These are phyloP conservation scores for Epistrophe eligans DNA, from an alignment of 2,888 invertebrate genomes.

Conservation along the genomic window DNA sequence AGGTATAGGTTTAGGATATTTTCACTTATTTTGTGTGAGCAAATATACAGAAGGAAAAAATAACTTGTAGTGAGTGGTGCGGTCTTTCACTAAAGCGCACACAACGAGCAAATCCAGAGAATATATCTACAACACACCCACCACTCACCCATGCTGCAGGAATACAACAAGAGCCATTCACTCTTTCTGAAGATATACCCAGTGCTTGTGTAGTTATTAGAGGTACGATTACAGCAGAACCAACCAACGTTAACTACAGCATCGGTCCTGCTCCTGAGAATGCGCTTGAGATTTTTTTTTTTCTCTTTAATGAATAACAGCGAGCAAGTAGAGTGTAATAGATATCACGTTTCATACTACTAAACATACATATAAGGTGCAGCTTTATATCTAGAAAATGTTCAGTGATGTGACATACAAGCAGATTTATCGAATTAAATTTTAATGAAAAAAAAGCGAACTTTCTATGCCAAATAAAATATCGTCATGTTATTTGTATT, in stretches of 20 bases:
- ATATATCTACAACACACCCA: too few species aligned
- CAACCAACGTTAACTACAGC: background rate
- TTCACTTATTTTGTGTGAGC: constrained; percentile 13
- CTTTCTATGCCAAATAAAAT: background rate
- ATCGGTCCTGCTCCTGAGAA: constrained; percentile 4
- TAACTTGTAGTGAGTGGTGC: background rate
- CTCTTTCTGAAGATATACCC: background rate
- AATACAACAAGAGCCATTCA: constrained; percentile 19
- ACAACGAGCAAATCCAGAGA: background rate
- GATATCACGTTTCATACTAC: background rate
- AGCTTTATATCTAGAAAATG: too few species aligned
- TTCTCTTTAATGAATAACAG: constrained; percentile 8
- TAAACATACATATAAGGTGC: too few species aligned
- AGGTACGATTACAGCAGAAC: background rate
- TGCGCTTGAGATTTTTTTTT: background rate
- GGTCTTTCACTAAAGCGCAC: constrained; percentile 14
- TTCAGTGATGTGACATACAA: background rate
- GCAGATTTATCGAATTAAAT: background rate
- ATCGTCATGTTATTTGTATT: background rate
- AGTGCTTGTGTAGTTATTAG: background rate
- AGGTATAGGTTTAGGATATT: constrained; percentile 1
- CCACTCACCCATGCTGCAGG: background rate
- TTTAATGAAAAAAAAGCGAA: background rate
- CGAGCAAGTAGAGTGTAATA: background rate
- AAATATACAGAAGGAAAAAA: background rate